phyloP scores from a whole-genome alignment of 2,888 invertebrate genomes.

The Dasysyrphus tricinctus region DNA sequence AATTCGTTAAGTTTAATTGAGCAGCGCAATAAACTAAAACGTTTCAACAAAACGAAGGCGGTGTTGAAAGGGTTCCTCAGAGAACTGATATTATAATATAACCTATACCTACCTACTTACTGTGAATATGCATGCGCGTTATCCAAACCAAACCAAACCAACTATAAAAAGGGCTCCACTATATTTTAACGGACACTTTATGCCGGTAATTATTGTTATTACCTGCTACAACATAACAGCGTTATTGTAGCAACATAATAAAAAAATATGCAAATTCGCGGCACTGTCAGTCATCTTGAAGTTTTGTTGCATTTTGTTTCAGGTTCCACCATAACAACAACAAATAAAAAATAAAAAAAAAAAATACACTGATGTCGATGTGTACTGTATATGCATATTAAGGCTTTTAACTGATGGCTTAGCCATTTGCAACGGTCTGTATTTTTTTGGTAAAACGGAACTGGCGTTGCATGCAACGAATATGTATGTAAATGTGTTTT shows the following conservation, averaged over 20 bases:
- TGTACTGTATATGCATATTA: not conserved
- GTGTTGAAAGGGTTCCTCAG: constrained; percentile 63
- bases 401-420: not conserved
- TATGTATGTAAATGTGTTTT: not conserved
- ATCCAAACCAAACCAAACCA: constrained; percentile 42
- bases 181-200: constrained; percentile 62
- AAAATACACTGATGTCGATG: not conserved
- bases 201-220: constrained; percentile 74
- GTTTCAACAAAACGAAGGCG: constrained; percentile 73
- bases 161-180: constrained; percentile 27
- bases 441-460: constrained; percentile 35
- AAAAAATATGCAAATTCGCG: constrained; percentile 72
- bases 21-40: constrained; percentile 73
- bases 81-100: not conserved
- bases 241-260: constrained; percentile 66
- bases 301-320: constrained; percentile 58
- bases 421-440: constrained; percentile 32
- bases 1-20: constrained; percentile 75
- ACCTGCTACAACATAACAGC: constrained; percentile 53
- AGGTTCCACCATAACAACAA: constrained; percentile 13
- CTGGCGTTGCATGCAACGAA: constrained; percentile 55
- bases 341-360: not conserved
- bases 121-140: constrained; percentile 61
- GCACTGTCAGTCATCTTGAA: constrained; percentile 69
- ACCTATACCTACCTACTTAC: constrained; percentile 16